Base-by-base conservation (phyloP, 2,113 vertebrate species). In the Mesocricetus auratus region DNA sequence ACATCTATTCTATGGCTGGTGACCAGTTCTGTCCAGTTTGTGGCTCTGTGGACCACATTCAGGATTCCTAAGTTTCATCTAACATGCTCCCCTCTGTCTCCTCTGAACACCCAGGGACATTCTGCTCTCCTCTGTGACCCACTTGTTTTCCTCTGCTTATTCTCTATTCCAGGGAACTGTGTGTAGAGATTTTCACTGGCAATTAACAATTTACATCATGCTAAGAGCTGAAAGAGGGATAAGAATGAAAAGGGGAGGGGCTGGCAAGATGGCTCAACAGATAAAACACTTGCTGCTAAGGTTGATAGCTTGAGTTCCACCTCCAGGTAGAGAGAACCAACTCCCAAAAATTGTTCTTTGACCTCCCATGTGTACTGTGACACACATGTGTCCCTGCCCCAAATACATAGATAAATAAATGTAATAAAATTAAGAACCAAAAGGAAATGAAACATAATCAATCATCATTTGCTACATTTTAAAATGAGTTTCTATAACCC, bases 131-230 rank as follows among this genome's bases (percentile, higher is more conserved):
- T 92, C 15, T 78, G 87, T 58, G 60, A 58, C n/a, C 13, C 11
- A n/a, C 64, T 66, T 15, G 29, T 74, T 93, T 94, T 86, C 58
- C 82, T 75, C 64, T 12, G 19, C 77, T 94, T 64, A 86, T 4
- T 87, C 73, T 85, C 36, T 89, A 13, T 10, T 81, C 64, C 31
- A 90, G 78, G 42, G 19, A 96, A 91, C 60, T 79, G 24, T 88
- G 62, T 89, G 36, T 77, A 36, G 96, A 95, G 58, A 42, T 85
- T 90, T 93, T 89, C 66, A 86, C 0, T 93, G 26, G 42, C 4
- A 89, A 75, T 24, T 56, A 56, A 87, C 58, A 78, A 24, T 42
- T 58, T 82, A 24, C 17, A 81, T 96, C 15, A 77, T 21, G 58
- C 15, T 17, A 19, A 89, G 13, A 33, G 15, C 15, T 68, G 79